Conservation (phyloP, 1,140 invertebrate genomes). For the Drosophila watanabei region DNA sequence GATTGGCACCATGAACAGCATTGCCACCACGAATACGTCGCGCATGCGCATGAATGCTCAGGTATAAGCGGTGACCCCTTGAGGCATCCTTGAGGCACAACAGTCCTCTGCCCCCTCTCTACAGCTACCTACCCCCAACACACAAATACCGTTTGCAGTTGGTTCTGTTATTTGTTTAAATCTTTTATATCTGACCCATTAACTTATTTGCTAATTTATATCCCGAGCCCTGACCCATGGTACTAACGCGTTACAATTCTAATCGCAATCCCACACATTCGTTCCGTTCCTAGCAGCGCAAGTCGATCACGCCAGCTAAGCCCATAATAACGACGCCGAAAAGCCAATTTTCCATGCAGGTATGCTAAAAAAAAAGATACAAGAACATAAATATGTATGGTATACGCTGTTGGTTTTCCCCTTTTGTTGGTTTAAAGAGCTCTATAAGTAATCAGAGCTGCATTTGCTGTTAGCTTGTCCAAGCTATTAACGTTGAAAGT, state of each 20-base stretch:
- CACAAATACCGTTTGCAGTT: slow-evolving; percentile 44
- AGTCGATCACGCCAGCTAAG: slow-evolving; percentile 79
- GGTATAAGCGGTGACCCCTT: slow-evolving; percentile 71
- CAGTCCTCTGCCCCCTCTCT: slow-evolving; percentile 1
- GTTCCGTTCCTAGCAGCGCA: slow-evolving; percentile 72
- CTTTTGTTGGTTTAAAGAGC: slow-evolving; percentile 14
- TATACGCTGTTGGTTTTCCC: slow-evolving; percentile 64
- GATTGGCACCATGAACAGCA: slow-evolving; percentile 90
- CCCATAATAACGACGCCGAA: slow-evolving; percentile 77
- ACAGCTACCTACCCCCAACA: slow-evolving; percentile 7
- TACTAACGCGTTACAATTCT: slow-evolving; percentile 72
- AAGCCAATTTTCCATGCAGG: slow-evolving; percentile 85
- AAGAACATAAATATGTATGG: slow-evolving; percentile 27
- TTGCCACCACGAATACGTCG: slow-evolving; percentile 87
- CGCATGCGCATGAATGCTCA: slow-evolving; percentile 85
- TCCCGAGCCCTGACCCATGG: slow-evolving; percentile 7
- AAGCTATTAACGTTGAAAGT: slow-evolving; percentile 14
- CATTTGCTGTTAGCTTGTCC: slow-evolving; percentile 26
- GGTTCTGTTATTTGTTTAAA: slow-evolving; percentile 38
- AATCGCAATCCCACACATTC: slow-evolving; percentile 50
- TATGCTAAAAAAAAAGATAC: slow-evolving; percentile 66
- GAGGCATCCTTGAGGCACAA: background rate
- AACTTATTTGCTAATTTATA: slow-evolving; percentile 39
- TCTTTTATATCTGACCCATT: slow-evolving; percentile 9
- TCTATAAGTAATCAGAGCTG: slow-evolving; percentile 12